Evolutionary conservation across 2,797 vertebrate species (phyloP).

Genomic region (Bradypodion pumilum): DNA sequence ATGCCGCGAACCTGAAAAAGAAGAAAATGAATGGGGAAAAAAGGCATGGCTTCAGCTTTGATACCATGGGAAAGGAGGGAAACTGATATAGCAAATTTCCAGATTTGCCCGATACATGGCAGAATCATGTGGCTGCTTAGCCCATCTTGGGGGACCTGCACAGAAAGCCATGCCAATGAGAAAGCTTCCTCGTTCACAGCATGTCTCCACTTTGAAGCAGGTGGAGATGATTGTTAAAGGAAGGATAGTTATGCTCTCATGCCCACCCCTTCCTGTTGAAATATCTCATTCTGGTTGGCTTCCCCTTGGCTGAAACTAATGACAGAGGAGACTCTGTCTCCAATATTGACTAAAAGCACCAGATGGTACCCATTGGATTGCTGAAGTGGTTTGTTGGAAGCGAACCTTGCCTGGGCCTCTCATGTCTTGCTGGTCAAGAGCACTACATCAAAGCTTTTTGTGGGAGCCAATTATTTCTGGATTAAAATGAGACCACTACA

Average conservation of each 20-base stretch:
- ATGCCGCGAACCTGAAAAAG: too few species aligned
- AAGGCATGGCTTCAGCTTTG: neutral
- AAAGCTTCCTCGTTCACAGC: neutral
- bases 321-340: neutral
- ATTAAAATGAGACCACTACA: neutral
- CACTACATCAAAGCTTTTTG: neutral
- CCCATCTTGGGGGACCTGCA: neutral
- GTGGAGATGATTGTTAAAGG: neutral
- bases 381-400: conserved; percentile 13
- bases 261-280: neutral
- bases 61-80: neutral
- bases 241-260: neutral
- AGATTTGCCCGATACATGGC: neutral
- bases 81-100: neutral
- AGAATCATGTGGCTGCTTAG: neutral
- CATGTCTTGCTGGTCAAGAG: conserved; percentile 11
- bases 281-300: conserved; percentile 13
- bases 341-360: neutral
- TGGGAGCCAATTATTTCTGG: neutral
- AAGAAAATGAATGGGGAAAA: too few species aligned
- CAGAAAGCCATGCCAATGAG: neutral
- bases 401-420: conserved; percentile 15
- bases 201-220: neutral
- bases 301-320: conserved; percentile 3
- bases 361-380: conserved; percentile 30